Evolutionary conservation across 2,888 invertebrate species (phyloP), one percentile per base, ranked within the genome.

Genomic region (Beris morrisii): DNA sequence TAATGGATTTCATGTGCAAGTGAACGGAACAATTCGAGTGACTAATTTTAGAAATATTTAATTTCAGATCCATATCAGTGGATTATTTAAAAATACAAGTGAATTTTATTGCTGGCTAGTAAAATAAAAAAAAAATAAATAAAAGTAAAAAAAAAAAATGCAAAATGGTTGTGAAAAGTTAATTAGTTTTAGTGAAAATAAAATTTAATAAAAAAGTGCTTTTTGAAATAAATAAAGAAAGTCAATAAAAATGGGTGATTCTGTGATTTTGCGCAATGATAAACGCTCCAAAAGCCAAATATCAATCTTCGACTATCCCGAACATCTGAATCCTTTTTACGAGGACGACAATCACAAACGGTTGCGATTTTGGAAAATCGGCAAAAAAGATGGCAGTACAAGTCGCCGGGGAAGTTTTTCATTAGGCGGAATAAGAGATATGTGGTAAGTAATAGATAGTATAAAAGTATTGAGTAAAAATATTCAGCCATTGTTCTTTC

Each of bases 291-390:
- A 76, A 63, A 79, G 79, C 73, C 77, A 77, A 73, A 73, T 78
- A 64, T 87, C 88, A 57, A 84, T 88, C 73, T 84, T 87, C 76
- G 86, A 90, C 77, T 90, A 90, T 78, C 90, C 90, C 54, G 89
- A 90, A 75, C 89, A 90, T 77, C 82, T 90, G 70, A 90, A 90
- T 80, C 90, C 90, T 28, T 90, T 90, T 78, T 85, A 85, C 70
- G 89, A 89, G 73, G 88, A 87, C 64, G 85, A 86, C 71, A 84
- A 86, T 76, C 86, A 86, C 74, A 86, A 84, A 74, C 84, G 84
- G 73, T 82, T 87, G 69, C 78, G 85, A 64, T 87, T 87, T 77
- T 87, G 86, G 86, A 84, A 84, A 22, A 79, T 85, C 31, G 74
- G 72, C 58, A 77, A 74, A 69, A 69, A 67, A 64, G 73, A 74